Conservation (phyloP, 2,888 invertebrate genomes). For the Leucozona laternaria region DNA sequence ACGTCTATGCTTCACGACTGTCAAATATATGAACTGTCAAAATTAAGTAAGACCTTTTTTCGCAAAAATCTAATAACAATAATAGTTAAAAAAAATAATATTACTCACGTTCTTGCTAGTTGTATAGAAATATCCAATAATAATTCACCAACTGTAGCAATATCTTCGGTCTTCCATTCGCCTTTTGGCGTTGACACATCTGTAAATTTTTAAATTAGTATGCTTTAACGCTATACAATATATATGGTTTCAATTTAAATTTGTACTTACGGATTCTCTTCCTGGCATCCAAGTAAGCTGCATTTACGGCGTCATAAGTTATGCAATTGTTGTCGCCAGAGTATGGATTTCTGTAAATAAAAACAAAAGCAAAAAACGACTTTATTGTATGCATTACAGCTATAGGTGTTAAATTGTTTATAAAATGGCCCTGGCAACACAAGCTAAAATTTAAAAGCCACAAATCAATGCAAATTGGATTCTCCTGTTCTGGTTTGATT, state of each 20-base stretch:
- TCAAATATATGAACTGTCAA: no score
- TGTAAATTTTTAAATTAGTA: constrained; percentile 80
- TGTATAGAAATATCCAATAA: constrained; percentile 93
- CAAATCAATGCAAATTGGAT: constrained; percentile 49
- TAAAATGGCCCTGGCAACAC: neutral
- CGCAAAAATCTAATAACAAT: neutral
- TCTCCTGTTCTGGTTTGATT: constrained; percentile 34
- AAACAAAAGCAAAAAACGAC: constrained; percentile 60
- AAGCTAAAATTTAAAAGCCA: constrained; percentile 7
- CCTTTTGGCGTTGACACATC: constrained; percentile 92
- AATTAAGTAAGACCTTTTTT: neutral
- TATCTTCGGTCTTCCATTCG: constrained; percentile 93
- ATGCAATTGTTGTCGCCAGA: constrained; percentile 92
- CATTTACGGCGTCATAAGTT: constrained; percentile 94
- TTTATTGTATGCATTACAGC: neutral
- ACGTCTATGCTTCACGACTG: no score
- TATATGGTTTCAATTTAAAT: no score
- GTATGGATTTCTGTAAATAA: constrained; percentile 80
- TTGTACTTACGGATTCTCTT: constrained; percentile 92
- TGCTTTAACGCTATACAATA: no score
- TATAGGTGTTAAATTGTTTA: neutral
- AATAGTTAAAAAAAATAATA: neutral
- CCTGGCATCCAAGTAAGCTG: constrained; percentile 93
- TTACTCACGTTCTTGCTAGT: constrained; percentile 91
- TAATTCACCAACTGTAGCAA: constrained; percentile 93